Conservation (phyloP, 1,140 invertebrate species). For the Dinoponera quadriceps region DNA sequence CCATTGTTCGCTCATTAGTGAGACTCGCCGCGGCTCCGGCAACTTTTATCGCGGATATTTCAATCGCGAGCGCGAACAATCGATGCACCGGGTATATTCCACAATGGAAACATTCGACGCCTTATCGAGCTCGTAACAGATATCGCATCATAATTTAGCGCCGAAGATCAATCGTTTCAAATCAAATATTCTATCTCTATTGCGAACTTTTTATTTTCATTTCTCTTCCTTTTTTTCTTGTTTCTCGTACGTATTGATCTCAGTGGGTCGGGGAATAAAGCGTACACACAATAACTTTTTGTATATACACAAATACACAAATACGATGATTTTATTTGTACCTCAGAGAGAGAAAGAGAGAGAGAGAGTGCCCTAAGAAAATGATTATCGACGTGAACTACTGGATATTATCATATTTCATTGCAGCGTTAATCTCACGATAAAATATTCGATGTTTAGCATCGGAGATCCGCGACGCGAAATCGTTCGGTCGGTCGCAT, state of each 20-base stretch:
- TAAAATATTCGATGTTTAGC: not conserved
- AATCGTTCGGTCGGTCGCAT: not conserved
- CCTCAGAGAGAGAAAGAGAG: too few species aligned
- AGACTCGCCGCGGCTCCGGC: conserved; percentile 44
- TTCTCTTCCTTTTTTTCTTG: too few species aligned
- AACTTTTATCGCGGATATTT: conserved; percentile 36
- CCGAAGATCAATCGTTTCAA: conserved; percentile 16
- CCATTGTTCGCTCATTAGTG: conserved; percentile 47
- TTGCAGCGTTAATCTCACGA: conserved; percentile 23
- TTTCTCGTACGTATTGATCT: not conserved
- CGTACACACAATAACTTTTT: not conserved
- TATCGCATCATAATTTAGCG: conserved; percentile 42
- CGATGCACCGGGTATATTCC: conserved; percentile 14
- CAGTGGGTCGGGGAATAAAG: not conserved
- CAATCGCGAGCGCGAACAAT: conserved; percentile 44
- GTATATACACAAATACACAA: conserved; percentile 31
- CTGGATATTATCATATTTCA: conserved; percentile 38
- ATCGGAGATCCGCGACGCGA: not conserved
- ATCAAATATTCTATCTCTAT: conserved; percentile 19
- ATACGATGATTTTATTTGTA: conserved; percentile 42
- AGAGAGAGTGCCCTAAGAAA: conserved; percentile 25
- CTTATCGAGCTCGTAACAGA: conserved; percentile 41
- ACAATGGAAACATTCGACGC: conserved; percentile 39
- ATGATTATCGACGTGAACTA: not conserved
- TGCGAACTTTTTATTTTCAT: not conserved